Evolutionary conservation across 2,797 vertebrate genomes (phyloP).

Genomic region (Paedocypris micromegethes): DNA sequence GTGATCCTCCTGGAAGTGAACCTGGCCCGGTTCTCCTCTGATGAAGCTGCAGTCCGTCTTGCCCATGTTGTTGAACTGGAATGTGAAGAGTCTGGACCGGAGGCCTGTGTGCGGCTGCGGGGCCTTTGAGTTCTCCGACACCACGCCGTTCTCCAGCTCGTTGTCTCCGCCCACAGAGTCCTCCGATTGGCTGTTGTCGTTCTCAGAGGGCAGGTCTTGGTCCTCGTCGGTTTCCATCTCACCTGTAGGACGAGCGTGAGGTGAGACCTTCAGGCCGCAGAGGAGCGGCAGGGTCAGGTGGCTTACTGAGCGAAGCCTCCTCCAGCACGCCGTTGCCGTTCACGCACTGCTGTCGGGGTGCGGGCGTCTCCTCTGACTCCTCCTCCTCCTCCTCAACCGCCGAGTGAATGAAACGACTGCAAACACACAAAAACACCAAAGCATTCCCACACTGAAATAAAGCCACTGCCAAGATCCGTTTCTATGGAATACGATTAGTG

Average conservation of each 20-base stretch:
- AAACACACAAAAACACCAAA: slow-evolving; percentile 23
- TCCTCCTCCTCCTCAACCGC: slow-evolving; percentile 72
- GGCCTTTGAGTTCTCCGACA: slow-evolving; percentile 83
- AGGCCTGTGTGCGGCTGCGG: slow-evolving; percentile 67
- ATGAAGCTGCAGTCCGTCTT: slow-evolving; percentile 91
- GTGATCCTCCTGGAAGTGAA: slow-evolving; percentile 92
- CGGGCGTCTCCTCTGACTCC: slow-evolving; percentile 78
- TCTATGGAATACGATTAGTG: too few relatives aligned
- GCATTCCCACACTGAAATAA: neutral
- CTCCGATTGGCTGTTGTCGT: slow-evolving; percentile 97
- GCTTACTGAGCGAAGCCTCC: slow-evolving; percentile 94
- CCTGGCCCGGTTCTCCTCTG: slow-evolving; percentile 90
- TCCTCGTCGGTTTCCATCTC: slow-evolving; percentile 99
- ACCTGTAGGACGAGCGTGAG: slow-evolving; percentile 60
- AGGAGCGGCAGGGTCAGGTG: slow-evolving; percentile 22
- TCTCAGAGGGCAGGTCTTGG: slow-evolving; percentile 96
- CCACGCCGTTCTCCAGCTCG: slow-evolving; percentile 89
- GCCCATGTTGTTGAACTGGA: slow-evolving; percentile 98
- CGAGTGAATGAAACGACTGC: slow-evolving; percentile 85
- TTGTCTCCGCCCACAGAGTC: slow-evolving; percentile 95
- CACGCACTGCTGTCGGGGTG: slow-evolving; percentile 82
- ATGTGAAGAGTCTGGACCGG: slow-evolving; percentile 91
- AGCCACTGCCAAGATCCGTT: too few relatives aligned
- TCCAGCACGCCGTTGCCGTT: slow-evolving; percentile 92
- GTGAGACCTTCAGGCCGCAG: too few relatives aligned